Percentiles rank a stretch among this genome's conserved stretches.
Conservation (phyloP, 2,797 vertebrate species). For the Semaprochilodus insignis region DNA sequence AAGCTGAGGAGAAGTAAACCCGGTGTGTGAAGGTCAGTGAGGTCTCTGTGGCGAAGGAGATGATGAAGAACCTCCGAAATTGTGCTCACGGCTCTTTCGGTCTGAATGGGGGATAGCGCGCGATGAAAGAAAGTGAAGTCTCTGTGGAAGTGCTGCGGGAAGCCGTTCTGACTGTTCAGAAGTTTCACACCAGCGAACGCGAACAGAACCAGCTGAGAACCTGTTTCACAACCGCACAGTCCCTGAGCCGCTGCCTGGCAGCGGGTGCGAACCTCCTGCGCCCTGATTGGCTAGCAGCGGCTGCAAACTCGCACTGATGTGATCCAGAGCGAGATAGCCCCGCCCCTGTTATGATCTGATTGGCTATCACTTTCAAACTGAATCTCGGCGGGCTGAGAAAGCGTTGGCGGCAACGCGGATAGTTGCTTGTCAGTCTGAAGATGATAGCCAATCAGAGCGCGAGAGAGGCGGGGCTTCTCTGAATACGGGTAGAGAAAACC, state of each 20-base stretch:
- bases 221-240: not conserved
- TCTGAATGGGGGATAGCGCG: conserved; percentile 26
- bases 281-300: too few relatives aligned
- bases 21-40: not conserved
- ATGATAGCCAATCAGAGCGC: not conserved
- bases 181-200: conserved; percentile 29
- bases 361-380: too few relatives aligned
- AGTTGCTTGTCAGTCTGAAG: too few relatives aligned
- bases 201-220: not conserved
- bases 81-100: conserved; percentile 27
- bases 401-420: not conserved
- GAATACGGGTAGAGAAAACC: not conserved
- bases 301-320: too few relatives aligned
- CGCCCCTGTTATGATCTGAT: too few relatives aligned
- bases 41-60: not conserved
- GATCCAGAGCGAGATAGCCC: too few relatives aligned
- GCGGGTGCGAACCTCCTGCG: too few relatives aligned
- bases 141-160: conserved; percentile 7
- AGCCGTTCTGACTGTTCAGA: conserved; percentile 13
- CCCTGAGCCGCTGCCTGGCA: too few relatives aligned
- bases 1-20: too few relatives aligned
- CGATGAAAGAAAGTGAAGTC: not conserved
- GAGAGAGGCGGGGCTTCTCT: not conserved
- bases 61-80: not conserved
- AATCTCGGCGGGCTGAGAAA: too few relatives aligned